Conservation (phyloP, 2,888 invertebrate species). For the Labia minor region DNA sequence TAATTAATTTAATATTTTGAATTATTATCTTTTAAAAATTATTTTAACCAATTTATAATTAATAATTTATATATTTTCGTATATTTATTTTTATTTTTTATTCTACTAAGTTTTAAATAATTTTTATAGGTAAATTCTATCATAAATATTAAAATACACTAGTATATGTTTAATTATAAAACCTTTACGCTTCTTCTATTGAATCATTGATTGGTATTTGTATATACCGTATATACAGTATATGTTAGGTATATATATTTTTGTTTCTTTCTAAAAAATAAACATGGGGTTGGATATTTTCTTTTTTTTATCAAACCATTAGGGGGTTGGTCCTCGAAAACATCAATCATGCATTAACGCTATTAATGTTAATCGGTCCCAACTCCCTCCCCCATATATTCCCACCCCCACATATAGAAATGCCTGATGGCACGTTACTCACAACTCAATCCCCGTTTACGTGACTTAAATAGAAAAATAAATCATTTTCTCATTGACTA, state of each 20-base stretch:
- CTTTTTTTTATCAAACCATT: not conserved
- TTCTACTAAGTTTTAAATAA: no score
- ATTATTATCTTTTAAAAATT: no score
- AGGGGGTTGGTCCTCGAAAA: not conserved
- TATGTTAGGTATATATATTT: no score
- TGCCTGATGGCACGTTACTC: not conserved
- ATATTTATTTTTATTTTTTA: no score
- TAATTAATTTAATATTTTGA: no score
- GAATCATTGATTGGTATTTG: not conserved
- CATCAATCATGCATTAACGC: not conserved
- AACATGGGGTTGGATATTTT: not conserved
- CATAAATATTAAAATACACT: no score
- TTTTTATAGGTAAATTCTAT: no score
- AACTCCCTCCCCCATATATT: no score
- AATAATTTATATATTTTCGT: no score
- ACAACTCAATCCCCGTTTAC: not conserved
- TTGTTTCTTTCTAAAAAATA: not conserved
- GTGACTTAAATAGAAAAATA: slow-evolving; percentile 4
- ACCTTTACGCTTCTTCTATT: not conserved
- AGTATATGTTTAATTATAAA: not conserved
- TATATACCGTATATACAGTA: no score
- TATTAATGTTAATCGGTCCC: not conserved
- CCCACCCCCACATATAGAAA: no score
- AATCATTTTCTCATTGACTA: not conserved
- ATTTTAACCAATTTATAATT: no score